Percentiles rank a stretch among this genome's conserved stretches.
These are phyloP conservation scores for Valencia hispanica DNA, from an alignment of 2,797 vertebrate species.

Conservation along the genomic window DNA sequence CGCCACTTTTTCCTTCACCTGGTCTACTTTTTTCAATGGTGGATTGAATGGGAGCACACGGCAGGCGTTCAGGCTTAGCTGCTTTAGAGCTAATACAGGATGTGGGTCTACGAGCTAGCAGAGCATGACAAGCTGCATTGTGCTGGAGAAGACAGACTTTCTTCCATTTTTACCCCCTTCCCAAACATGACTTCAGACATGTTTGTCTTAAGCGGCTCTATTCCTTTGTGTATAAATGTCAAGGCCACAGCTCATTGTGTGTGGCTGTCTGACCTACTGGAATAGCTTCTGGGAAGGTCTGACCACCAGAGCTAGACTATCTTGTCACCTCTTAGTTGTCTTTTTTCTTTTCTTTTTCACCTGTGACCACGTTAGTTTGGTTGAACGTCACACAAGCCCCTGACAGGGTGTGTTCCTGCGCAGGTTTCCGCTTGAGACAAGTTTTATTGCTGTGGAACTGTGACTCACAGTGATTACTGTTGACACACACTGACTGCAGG, in stretches of 20 bases:
- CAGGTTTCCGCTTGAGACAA: conserved; percentile 35
- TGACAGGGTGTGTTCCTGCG: conserved; percentile 6
- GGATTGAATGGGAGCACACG: conserved; percentile 29
- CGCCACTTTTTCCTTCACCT: not conserved
- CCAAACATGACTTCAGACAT: not conserved
- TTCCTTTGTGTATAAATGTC: conserved; percentile 30
- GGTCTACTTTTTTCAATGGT: not conserved
- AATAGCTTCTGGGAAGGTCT: conserved; percentile 49
- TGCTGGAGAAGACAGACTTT: conserved; percentile 30
- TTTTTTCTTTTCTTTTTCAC: conserved; percentile 8
- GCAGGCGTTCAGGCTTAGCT: conserved; percentile 46
- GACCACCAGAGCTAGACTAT: conserved; percentile 39
- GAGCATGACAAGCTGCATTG: conserved; percentile 62
- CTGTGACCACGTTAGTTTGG: conserved; percentile 11
- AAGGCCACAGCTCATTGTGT: conserved; percentile 28
- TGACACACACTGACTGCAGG: conserved; percentile 36
- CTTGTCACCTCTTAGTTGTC: conserved; percentile 21
- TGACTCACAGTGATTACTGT: conserved; percentile 57
- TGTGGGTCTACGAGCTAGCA: conserved; percentile 65
- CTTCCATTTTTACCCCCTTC: conserved; percentile 4
- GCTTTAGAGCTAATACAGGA: conserved; percentile 61
- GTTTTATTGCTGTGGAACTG: conserved; percentile 54
- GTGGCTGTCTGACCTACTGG: conserved; percentile 31
- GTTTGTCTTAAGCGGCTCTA: not conserved
- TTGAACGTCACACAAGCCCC: not conserved